Conservation (phyloP, 2,888 invertebrate species). For the Drosophila vallismaia region DNA sequence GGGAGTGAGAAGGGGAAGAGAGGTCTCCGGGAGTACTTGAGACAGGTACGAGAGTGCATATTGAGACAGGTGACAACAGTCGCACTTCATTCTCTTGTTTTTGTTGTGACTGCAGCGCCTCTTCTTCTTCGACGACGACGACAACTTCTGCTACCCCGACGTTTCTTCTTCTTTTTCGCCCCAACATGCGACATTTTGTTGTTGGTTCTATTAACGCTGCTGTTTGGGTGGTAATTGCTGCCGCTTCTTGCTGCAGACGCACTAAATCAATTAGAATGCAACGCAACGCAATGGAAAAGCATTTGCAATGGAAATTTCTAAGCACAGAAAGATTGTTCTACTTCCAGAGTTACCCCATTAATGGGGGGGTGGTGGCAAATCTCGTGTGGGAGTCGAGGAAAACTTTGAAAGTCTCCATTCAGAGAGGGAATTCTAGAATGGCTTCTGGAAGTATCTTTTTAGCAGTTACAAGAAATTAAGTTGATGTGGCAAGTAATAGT, state of each 20-base stretch:
- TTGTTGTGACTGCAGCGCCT: constrained; percentile 34
- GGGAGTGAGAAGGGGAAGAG: constrained; percentile 20
- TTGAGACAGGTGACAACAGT: constrained; percentile 75
- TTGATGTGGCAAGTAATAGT: constrained; percentile 13
- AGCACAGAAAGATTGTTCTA: constrained; percentile 40
- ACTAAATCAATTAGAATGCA: constrained; percentile 68
- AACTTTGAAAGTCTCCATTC: constrained; percentile 36
- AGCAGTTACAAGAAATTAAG: constrained; percentile 14
- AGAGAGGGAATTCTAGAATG: constrained; percentile 13
- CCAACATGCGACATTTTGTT: constrained; percentile 6
- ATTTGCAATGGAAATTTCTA: constrained; percentile 45
- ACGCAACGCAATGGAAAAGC: constrained; percentile 22
- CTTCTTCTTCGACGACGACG: constrained; percentile 4
- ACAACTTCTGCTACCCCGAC: constrained; percentile 9
- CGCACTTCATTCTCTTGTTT: constrained; percentile 49
- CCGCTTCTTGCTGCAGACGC: constrained; percentile 54
- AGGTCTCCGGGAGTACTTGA: constrained; percentile 60
- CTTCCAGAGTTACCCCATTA: constrained; percentile 30
- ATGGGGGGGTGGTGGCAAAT: not conserved
- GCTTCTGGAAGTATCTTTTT: constrained; percentile 17
- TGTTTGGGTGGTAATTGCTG: constrained; percentile 37
- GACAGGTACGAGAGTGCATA: constrained; percentile 74
- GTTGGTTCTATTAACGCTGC: constrained; percentile 21
- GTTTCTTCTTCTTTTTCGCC: constrained; percentile 37
- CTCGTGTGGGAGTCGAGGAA: not conserved